Conservation (phyloP, 2,113 vertebrate species). For the Eonycteris spelaea region DNA sequence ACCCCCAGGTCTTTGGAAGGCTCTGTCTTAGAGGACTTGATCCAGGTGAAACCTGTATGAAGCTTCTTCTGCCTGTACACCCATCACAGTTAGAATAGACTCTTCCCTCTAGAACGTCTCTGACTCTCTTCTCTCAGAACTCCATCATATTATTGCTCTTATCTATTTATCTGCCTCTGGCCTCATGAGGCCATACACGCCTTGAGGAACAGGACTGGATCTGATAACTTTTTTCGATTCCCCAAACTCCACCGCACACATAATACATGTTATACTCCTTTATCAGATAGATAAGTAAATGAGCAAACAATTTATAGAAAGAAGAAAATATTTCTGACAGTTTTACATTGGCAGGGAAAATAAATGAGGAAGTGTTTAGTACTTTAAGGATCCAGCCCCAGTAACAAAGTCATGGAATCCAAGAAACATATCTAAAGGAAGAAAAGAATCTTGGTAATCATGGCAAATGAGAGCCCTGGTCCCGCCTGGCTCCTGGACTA, state of each 20-base stretch:
- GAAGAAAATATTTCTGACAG: background rate
- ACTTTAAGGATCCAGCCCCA: background rate
- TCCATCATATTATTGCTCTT: background rate
- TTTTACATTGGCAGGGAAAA: background rate
- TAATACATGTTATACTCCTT: background rate
- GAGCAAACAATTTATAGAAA: background rate
- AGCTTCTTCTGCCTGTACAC: background rate
- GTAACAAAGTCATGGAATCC: background rate
- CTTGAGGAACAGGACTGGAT: background rate
- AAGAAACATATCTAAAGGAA: background rate
- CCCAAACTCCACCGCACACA: fast-evolving
- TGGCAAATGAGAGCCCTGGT: background rate
- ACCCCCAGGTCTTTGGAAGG: background rate
- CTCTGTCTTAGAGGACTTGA: background rate
- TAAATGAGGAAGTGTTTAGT: background rate
- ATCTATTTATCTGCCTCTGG: background rate
- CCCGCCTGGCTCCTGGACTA: background rate
- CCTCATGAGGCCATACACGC: background rate
- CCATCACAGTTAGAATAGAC: background rate
- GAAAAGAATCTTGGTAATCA: background rate
- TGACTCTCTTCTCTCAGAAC: background rate
- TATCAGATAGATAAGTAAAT: background rate
- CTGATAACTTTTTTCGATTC: background rate
- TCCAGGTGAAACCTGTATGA: background rate
- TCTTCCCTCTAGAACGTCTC: background rate